These are phyloP conservation scores for Odocoileus hemionus DNA, from an alignment of 2,113 vertebrate species.

Conservation along the genomic window DNA sequence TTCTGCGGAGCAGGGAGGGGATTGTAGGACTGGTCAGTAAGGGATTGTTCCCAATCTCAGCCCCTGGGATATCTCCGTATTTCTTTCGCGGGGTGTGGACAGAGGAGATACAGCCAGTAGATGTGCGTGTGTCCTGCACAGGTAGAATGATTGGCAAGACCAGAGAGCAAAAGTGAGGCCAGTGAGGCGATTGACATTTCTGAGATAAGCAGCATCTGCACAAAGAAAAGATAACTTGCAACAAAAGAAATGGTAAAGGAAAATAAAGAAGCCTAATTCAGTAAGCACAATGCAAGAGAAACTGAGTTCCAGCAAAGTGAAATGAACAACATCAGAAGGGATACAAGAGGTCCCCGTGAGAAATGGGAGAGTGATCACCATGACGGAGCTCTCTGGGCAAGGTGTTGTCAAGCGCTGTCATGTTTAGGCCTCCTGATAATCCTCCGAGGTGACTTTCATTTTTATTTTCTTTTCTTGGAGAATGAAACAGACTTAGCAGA, in stretches of 20 bases:
- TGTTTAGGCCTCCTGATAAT: neutral
- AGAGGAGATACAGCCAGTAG: neutral
- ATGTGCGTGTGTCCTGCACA: neutral
- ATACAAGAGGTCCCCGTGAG: neutral
- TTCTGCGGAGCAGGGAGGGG: neutral
- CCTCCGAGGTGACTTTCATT: neutral
- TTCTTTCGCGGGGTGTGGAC: neutral
- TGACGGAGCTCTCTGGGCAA: neutral
- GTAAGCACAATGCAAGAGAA: neutral
- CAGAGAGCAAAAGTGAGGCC: neutral
- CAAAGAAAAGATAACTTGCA: neutral
- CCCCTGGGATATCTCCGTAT: neutral
- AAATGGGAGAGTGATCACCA: neutral
- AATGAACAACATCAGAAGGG: neutral
- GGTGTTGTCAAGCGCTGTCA: neutral
- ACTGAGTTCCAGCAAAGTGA: neutral
- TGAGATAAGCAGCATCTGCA: neutral
- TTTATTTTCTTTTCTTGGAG: conserved; percentile 24
- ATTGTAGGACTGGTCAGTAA: neutral
- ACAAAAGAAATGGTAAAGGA: neutral
- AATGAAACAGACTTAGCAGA: neutral
- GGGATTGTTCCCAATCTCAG: neutral
- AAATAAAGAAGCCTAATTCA: neutral
- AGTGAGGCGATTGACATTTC: neutral
- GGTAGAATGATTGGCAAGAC: neutral